Evolutionary conservation across 2,113 vertebrate species (phyloP), one percentile per base, ranked within the genome.

Genomic region (Cyphomyrus discorhynchus): DNA sequence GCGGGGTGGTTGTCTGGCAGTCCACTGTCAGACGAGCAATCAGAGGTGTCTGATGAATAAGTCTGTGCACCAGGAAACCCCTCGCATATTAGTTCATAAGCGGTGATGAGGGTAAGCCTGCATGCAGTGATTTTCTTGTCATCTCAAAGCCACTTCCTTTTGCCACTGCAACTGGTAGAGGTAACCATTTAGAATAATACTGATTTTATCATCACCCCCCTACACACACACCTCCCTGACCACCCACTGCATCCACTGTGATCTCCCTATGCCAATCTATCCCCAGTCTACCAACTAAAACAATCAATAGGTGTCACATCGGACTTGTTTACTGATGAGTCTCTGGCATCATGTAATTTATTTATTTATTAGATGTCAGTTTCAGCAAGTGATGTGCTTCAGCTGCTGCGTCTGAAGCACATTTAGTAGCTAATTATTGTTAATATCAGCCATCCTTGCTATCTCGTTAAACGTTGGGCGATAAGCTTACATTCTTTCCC

Each of bases 61-160:
- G 92, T 94, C 94, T 94, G 93, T 95, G 95, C 92, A 17, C 50
- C 50, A 94, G 91, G 94, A 94, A 95, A 95, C 93, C 95, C 93
- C 95, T 93, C 95, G 95, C 96, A 95, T 96, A 96, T 96, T 95
- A 94, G 94, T 96, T 96, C 95, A 94, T 94, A 93, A 93, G 90
- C 92, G 66, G 92, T 92, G 92, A 94, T 94, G 94, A 95, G 96
- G 94, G 95, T 96, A 95, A 95, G 93, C 94, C 93, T 94, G 94
- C 95, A 96, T 95, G 95, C 92, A 91, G 94, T 95, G 93, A 96
- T 96, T 96, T 96, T 96, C 95, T 96, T 96, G 96, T 96, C 96
- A 96, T 94, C 94, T 93, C 89, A 88, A 70, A 87, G 87, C 83
- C 90, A 91, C 94, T 93, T 94, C 9, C 49, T 86, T 70, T 56